phyloP scores from a whole-genome alignment of 2,888 invertebrate species.

The Gerris lacustris region DNA sequence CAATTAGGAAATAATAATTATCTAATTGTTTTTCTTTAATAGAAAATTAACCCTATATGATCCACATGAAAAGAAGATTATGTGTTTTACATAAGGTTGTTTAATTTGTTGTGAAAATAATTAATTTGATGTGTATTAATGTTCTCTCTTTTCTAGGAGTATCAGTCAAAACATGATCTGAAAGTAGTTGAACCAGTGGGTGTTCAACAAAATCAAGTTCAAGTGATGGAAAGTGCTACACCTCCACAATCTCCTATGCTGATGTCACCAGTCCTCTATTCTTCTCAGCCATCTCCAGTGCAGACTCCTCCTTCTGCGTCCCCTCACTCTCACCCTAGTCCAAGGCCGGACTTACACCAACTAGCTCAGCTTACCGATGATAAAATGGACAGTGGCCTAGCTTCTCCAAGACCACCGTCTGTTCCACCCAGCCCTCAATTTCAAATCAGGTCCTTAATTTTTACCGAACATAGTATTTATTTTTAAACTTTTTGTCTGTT shows the following conservation, averaged over 20 bases:
- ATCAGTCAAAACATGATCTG: slow-evolving; percentile 51
- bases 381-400: slow-evolving; percentile 23
- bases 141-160: slow-evolving; percentile 38
- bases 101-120: no score
- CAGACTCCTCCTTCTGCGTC: slow-evolving; percentile 42
- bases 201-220: slow-evolving; percentile 8
- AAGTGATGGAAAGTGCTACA: slow-evolving; percentile 14
- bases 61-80: no score
- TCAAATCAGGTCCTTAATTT: slow-evolving; percentile 25
- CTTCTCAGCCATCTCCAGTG: slow-evolving; percentile 35
- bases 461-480: background rate
- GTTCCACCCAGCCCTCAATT: slow-evolving; percentile 32
- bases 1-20: no score
- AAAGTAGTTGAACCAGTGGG: slow-evolving; percentile 18
- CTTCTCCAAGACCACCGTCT: slow-evolving; percentile 35
- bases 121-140: no score
- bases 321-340: slow-evolving; percentile 48
- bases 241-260: slow-evolving; percentile 33
- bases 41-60: no score
- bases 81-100: no score
- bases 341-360: slow-evolving; percentile 34
- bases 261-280: slow-evolving; percentile 39
- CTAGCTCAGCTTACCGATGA: slow-evolving; percentile 24
- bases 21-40: no score
- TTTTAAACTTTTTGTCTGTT: background rate